Percentiles rank a stretch among this genome's conserved stretches.
Conservation (phyloP, 2,113 vertebrate species). For the Agapornis roseicollis region DNA sequence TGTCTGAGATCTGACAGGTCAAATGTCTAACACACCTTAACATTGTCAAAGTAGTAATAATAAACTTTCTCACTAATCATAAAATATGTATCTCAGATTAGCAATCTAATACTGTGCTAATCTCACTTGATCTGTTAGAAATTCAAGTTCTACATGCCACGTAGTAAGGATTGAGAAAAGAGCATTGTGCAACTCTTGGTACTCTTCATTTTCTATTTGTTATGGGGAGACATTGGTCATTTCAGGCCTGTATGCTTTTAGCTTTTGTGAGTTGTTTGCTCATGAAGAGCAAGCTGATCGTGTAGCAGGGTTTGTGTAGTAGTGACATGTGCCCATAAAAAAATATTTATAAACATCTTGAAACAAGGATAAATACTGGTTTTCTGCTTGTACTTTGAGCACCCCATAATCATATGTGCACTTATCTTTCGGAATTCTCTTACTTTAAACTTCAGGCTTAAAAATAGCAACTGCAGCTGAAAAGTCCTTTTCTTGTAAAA, state of each 20-base stretch:
- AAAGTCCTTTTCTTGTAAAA: slow-evolving; percentile 16
- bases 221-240: neutral
- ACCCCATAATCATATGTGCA: neutral
- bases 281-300: neutral
- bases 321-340: neutral
- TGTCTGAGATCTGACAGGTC: neutral
- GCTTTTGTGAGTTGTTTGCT: neutral
- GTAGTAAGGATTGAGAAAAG: neutral
- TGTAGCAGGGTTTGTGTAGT: neutral
- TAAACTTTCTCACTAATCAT: neutral
- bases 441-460: slow-evolving; percentile 6
- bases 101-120: neutral
- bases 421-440: neutral
- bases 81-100: neutral
- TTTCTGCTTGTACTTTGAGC: slow-evolving; percentile 17
- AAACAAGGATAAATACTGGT: slow-evolving; percentile 20
- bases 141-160: neutral
- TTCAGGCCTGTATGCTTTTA: neutral
- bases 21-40: neutral
- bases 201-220: neutral
- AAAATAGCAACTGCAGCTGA: slow-evolving; percentile 34
- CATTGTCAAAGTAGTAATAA: neutral
- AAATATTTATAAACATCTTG: neutral
- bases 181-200: neutral
- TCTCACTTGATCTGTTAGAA: neutral